Percentiles rank a stretch among this genome's conserved stretches.
Evolutionary conservation across 2,113 vertebrate genomes (phyloP).

Genomic region (Myocastor coypus): DNA sequence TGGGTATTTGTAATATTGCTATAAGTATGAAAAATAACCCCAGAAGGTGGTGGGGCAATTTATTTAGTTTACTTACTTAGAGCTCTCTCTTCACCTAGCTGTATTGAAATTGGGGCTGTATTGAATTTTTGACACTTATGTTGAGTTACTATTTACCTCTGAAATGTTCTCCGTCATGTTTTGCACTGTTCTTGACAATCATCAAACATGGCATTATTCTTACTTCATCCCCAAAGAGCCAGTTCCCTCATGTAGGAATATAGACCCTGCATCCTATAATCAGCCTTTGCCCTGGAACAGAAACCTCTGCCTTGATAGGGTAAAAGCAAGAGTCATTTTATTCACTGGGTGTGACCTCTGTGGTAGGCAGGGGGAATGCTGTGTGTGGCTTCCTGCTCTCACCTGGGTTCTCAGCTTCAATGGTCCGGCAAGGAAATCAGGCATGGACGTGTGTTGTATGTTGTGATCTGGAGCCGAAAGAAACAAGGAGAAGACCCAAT

Average conservation of each 20-base stretch:
- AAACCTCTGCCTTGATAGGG: background rate
- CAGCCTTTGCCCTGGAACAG: background rate
- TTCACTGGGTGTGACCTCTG: background rate
- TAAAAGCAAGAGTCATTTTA: rapidly evolving
- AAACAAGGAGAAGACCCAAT: too few relatives aligned
- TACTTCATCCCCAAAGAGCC: background rate
- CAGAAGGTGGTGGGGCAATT: rapidly evolving
- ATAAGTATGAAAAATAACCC: background rate
- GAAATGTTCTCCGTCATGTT: background rate
- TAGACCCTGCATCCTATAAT: background rate
- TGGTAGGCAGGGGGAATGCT: too few relatives aligned
- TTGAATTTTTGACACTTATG: background rate
- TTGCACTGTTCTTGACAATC: background rate
- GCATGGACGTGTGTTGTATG: too few relatives aligned
- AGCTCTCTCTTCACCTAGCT: background rate
- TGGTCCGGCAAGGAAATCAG: background rate
- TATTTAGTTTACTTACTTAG: background rate
- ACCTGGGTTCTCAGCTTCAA: background rate
- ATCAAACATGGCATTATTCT: background rate
- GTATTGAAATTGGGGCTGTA: background rate
- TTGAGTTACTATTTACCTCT: background rate
- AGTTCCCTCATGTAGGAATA: background rate
- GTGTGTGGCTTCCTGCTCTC: too few relatives aligned
- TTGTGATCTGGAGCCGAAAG: too few relatives aligned
- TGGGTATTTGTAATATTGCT: background rate